Evolutionary conservation across 2,113 vertebrate genomes (phyloP).

Genomic region (Cygnus atratus): DNA sequence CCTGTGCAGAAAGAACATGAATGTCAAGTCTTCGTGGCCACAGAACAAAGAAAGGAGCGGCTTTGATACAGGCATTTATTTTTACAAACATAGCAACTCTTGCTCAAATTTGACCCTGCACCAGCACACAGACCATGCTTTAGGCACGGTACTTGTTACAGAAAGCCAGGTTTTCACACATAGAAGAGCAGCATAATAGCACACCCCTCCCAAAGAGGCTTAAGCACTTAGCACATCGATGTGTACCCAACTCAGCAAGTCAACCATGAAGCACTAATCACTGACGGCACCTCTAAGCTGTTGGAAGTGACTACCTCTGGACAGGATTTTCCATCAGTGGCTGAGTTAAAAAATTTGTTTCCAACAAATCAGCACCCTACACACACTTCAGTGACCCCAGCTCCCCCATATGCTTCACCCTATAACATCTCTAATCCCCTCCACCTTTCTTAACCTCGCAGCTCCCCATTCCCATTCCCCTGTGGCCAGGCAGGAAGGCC

Average conservation of each 20-base stretch:
- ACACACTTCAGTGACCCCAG: neutral
- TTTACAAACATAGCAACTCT: neutral
- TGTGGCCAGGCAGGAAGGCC: neutral
- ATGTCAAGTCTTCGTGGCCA: neutral
- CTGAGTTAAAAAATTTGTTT: neutral
- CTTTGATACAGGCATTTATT: neutral
- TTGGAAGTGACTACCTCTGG: neutral
- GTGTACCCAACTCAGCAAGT: neutral
- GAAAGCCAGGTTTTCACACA: neutral
- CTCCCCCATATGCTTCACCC: neutral
- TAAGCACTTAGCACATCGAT: fast-evolving
- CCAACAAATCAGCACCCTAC: neutral
- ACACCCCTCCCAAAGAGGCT: neutral
- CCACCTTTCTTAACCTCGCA: neutral
- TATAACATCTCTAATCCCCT: fast-evolving
- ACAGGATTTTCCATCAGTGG: neutral
- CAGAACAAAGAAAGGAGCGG: neutral
- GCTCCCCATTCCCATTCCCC: neutral
- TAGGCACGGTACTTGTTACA: no score
- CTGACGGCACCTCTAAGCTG: neutral
- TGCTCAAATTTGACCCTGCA: neutral
- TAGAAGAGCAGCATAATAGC: fast-evolving
- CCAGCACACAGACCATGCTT: neutral
- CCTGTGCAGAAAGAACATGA: neutral
- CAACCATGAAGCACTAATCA: neutral